These are phyloP conservation scores for Lichenostomus cassidix DNA, from an alignment of 2,113 vertebrate species.

Conservation along the genomic window DNA sequence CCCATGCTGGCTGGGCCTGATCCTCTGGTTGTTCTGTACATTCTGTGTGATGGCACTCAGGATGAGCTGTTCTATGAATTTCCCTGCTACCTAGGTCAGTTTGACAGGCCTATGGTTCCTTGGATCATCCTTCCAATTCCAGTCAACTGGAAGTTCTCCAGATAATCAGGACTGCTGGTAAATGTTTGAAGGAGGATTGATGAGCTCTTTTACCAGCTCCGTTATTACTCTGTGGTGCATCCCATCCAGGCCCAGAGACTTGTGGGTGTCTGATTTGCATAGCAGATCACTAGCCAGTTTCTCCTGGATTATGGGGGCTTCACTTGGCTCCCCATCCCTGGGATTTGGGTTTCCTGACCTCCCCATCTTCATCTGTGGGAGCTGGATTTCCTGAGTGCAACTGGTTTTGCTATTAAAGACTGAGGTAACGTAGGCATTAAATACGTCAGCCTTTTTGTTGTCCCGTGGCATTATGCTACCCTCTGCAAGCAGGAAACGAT, in stretches of 20 bases:
- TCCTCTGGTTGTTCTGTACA: background rate
- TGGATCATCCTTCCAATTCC: background rate
- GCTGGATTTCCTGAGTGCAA: background rate
- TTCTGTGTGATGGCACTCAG: background rate
- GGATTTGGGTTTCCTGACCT: background rate
- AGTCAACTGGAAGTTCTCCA: background rate
- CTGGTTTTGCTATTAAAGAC: background rate
- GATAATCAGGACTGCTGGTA: background rate
- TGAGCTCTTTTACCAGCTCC: background rate
- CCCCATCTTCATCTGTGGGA: background rate
- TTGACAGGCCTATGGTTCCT: background rate
- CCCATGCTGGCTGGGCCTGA: background rate
- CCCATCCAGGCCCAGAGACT: background rate
- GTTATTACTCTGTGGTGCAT: background rate
- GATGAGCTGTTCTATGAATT: background rate
- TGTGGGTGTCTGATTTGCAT: background rate
- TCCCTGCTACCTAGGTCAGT: background rate
- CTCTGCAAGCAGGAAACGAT: background rate
- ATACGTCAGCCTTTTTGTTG: background rate
- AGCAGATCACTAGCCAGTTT: background rate
- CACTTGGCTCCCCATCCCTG: background rate
- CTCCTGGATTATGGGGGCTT: background rate
- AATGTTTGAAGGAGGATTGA: background rate
- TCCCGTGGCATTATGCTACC: background rate
- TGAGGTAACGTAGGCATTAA: background rate